These are phyloP conservation scores for Natator depressus DNA, from an alignment of 2,113 vertebrate genomes.

Conservation along the genomic window DNA sequence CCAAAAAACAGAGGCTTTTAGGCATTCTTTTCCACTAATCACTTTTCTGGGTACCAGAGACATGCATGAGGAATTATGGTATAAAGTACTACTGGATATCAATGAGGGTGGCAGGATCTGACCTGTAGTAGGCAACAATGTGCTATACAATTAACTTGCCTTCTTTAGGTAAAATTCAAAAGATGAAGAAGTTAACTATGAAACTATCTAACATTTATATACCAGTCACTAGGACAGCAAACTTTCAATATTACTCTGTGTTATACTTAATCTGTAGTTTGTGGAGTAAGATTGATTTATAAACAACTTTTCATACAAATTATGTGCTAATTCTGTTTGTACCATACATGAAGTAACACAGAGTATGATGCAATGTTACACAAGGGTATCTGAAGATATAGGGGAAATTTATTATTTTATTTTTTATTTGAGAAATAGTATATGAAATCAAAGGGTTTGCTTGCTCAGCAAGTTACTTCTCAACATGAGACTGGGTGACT, in stretches of 20 bases:
- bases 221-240: not conserved
- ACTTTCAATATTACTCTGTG: not conserved
- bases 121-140: not conserved
- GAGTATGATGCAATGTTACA: not conserved
- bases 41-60: not conserved
- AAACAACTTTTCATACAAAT: not conserved
- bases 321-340: not conserved
- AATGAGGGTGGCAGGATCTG: not conserved
- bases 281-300: not conserved
- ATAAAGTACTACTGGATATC: not conserved
- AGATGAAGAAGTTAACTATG: not conserved
- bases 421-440: not conserved
- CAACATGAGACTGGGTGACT: not conserved
- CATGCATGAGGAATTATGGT: not conserved
- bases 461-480: not conserved
- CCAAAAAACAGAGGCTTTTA: not conserved
- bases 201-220: not conserved
- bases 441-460: not conserved
- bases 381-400: not conserved
- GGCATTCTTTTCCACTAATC: not conserved
- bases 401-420: not conserved
- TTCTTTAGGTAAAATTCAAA: not conserved
- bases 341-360: not conserved
- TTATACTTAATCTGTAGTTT: not conserved
- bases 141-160: not conserved